Evolutionary conservation across 2,797 vertebrate genomes (phyloP), one percentile per base, ranked within the genome.

Genomic region (Aeoliscus strigatus): DNA sequence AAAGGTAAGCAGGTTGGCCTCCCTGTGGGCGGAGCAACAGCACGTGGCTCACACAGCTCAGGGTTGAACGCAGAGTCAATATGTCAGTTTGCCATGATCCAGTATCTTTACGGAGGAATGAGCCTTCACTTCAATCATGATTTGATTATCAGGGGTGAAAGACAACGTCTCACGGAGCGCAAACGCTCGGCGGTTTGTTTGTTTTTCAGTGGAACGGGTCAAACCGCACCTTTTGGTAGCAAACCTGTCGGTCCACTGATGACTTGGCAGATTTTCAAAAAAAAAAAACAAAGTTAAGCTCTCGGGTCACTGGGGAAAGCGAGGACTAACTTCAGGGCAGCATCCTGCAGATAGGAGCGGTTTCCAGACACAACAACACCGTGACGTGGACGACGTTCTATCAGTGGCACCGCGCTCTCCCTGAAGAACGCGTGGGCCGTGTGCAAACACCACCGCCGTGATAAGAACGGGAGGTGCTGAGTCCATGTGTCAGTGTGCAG

Each of bases 1-100:
- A 74, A 73, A 75, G 75, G 83, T 86, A 89, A 89, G 84, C 80
- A 84, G 88, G 82, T 88, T 86, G 70, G 58, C 45, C 65, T 77
- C 78, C 66, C 53, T 70, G 64, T 60, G 69, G 63, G 29, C 16
- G 35, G 37, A 49, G 53, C 29, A 26, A 23, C 34, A 36, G 17
- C 14, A 15, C 17, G 27, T 14, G 27, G 34, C 44, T 60, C 28
- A 31, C 27, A 23, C 50, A 32, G 35, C 39, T 32, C 18, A 13
- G 40, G 17, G 27, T 13, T 32, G 8, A 10, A 13, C 12, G 12
- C 11, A 50, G 31, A 29, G 16, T 31, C 28, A 34, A 62, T 41
- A 47, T 23, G 24, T 24, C 17, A 18, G 24, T 33, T 50, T 30
- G 32, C 32, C 42, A 27, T 11, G 11, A 27, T 27, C 5, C 25